Conservation (phyloP, 2,113 vertebrate genomes). For the Aegypius monachus region DNA sequence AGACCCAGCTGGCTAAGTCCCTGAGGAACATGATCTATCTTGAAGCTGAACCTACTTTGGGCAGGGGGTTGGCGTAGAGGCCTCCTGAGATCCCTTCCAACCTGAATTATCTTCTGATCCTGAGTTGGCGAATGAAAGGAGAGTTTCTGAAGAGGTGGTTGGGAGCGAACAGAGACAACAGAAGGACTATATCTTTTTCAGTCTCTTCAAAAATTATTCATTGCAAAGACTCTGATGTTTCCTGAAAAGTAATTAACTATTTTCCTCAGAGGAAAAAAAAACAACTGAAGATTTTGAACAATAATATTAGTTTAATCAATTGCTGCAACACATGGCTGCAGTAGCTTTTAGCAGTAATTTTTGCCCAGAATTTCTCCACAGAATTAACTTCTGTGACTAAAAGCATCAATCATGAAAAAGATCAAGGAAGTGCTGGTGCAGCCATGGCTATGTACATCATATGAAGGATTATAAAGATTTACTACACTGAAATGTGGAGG, state of each 20-base stretch:
- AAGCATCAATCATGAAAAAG: not conserved
- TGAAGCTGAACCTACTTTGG: not conserved
- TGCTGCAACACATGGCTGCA: not conserved
- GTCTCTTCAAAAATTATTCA: not conserved
- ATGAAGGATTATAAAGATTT: not conserved
- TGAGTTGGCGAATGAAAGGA: not conserved
- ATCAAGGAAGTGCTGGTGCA: not conserved
- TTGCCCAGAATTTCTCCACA: not conserved
- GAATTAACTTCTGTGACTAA: not conserved
- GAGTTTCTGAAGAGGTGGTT: not conserved
- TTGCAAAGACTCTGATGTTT: not conserved
- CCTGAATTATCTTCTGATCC: not conserved
- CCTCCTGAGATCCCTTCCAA: not conserved
- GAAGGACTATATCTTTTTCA: not conserved
- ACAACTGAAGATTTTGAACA: not conserved
- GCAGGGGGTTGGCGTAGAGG: not conserved
- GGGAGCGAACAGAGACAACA: not conserved
- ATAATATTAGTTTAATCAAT: not conserved
- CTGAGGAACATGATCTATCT: not conserved
- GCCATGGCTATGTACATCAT: not conserved
- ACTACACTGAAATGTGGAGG: not conserved
- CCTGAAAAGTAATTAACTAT: not conserved
- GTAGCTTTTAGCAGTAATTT: not conserved
- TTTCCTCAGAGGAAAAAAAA: not conserved
- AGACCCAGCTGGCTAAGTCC: not conserved